Evolutionary conservation across 2,113 vertebrate species (phyloP).

Genomic region (Trematomus loennbergii): DNA sequence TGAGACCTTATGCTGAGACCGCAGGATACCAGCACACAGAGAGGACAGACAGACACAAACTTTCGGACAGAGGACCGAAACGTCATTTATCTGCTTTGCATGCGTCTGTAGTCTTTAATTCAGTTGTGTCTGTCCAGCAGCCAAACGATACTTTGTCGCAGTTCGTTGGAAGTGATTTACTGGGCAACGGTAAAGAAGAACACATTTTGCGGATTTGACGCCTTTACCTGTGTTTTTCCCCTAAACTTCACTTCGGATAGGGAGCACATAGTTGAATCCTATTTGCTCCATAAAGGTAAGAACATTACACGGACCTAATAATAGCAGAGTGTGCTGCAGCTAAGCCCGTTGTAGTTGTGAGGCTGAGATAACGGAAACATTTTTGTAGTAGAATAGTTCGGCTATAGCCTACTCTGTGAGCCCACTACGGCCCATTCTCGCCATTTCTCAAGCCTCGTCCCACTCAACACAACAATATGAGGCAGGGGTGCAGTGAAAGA

Average conservation of each 20-base stretch:
- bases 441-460: conserved; percentile 60
- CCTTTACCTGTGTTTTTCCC: conserved; percentile 37
- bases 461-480: conserved; percentile 22
- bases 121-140: neutral
- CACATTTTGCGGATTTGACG: conserved; percentile 51
- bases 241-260: conserved; percentile 62
- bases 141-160: conserved; percentile 74
- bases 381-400: conserved; percentile 61
- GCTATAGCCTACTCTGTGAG: conserved; percentile 29
- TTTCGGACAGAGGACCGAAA: conserved; percentile 54
- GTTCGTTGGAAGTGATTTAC: conserved; percentile 71
- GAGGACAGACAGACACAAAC: conserved; percentile 66
- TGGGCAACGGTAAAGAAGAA: conserved; percentile 45
- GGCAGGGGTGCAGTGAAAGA: neutral
- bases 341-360: conserved; percentile 22
- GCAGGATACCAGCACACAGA: conserved; percentile 41
- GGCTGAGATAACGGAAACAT: conserved; percentile 73
- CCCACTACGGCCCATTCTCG: conserved; percentile 55
- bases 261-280: conserved; percentile 19
- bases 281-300: conserved; percentile 59
- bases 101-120: neutral
- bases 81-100: neutral
- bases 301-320: neutral
- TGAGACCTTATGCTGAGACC: conserved; percentile 64
- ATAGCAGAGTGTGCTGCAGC: conserved; percentile 20